Base-by-base conservation (phyloP, 2,113 vertebrate species). In the Ictalurus punctatus region DNA sequence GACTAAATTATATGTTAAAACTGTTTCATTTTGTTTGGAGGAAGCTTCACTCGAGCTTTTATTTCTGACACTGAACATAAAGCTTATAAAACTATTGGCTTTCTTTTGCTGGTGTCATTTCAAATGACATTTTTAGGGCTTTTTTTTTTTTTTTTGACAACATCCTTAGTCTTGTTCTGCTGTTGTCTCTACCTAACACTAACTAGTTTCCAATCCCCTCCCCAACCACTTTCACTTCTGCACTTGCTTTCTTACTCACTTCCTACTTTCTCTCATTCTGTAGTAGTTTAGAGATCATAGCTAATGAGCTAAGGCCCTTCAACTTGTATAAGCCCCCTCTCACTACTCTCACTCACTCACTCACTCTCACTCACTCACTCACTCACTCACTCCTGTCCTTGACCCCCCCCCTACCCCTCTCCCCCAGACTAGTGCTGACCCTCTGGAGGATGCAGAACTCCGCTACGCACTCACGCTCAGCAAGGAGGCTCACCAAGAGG, bases 401-500 rank as follows among this genome's bases (percentile, higher is more conserved):
- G 61, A 59, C 23, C 88, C 71, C 21, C 21, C 69, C 81, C 88
- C 40, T 6, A 88, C 89, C 85, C 89, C 86, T 78, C 82, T 92
- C 89, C 92, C 93, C 92, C 94, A 96, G 96, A 94, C 92, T 91
- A 94, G 90, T 92, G 86, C 92, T 94, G 96, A 96, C 96, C 96
- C 96, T 94, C 91, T 97, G 94, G 96, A 97, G 93, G 97, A 98
- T 90, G 97, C 97, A 90, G 97, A 98, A 93, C 92, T 98, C 94
- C 96, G 94, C 96, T 96, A 97, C 96, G 97, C 97, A 92, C 94
- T 98, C 94, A 96, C 96, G 93, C 93, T 98, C 96, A 98, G 97
- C 97, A 96, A 96, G 94, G 97, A 98, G 94, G 94, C 96, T 71
- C 97, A 97, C 56, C 96, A 97, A 95, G 96, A 98, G 97, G 97